Base-by-base conservation (phyloP, 2,113 vertebrate species). In the Gambusia holbrooki region DNA sequence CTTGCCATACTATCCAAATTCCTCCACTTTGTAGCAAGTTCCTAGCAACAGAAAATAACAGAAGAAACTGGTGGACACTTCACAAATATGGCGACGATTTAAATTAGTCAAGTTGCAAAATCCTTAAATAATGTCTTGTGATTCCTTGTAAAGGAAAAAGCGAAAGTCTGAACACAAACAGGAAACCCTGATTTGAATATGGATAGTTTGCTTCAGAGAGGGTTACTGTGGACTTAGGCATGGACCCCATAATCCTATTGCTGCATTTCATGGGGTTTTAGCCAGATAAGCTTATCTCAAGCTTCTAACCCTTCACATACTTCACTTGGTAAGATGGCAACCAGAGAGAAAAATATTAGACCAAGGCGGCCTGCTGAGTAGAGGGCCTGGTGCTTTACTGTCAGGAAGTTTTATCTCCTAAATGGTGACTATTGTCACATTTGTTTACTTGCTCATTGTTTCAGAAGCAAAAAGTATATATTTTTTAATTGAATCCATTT, bases 261-360 rank as follows among this genome's bases (percentile, higher is more conserved):
- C 93, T 94, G 83, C 91, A 95, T 96, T 96, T 96, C 95, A 97
- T 95, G 93, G 94, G 89, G 88, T 95, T 96, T 95, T 94, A 95
- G 84, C 90, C 84, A 92, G 87, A 90, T 85, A 88, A 87, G 88
- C 92, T 90, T 89, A 91, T 91, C 87, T 91, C 74, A 75, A 77
- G 77, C 66, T 84, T 87, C 88, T 93, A 76, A 80, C 79, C 75
- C 77, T 37, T 63, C 82, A 78, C 73, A 82, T 75, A 82, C 76
- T 84, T 67, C 74, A 76, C 80, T 82, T 68, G 74, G 78, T 79
- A 63, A 81, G 79, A 86, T 84, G 84, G 82, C 83, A 91, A 85
- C 79, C 69, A 87, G 80, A 70, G 71, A 35, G 71, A 62, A 63
- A 58, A 58, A 1, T 58, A 58, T 58, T 58, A 5, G 17, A 17